Evolutionary conservation across 1,140 invertebrate species (phyloP), one percentile per base, ranked within the genome.

Genomic region (Scaptomyza pallida): DNA sequence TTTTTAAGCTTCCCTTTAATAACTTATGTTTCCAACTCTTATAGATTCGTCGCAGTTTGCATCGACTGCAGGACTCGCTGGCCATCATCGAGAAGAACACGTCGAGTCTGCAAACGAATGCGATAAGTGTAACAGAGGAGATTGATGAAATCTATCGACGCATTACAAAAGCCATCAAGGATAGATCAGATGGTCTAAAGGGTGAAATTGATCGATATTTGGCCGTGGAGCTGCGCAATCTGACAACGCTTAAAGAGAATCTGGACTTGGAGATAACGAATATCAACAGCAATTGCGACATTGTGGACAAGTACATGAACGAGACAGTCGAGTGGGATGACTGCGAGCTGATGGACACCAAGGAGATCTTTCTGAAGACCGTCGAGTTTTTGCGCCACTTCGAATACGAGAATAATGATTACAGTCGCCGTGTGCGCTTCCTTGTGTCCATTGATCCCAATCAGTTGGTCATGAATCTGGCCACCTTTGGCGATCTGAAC

Each of bases 311-410:
- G 92, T 95, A 97, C 92, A 96, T 98, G 94, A 95, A 95, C 86
- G 95, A 97, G 79, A 96, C 96, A 72, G 94, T 96, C 13, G 94
- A 96, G 62, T 97, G 96, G 96, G 96, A 97, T 77, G 96, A 98
- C 86, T 94, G 95, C 56, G 97, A 98, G 90, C 93, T 98, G 26
- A 96, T 98, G 92, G 97, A 98, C 88, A 96, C 97, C 44, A 98
- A 98, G 93, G 97, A 98, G 91, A 97, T 98, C 59, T 98, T 98
- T 92, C 92, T 98, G 1, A 97, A 97, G 92, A 98, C 97, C 3
- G 96, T 97, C 33, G 97, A 98, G 83, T 99, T 98, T 92, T 94
- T 98, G 70, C 93, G 97, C 73, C 98, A 97, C 92, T 98, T 98
- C 81, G 97, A 98, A 89, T 96, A 97, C 81, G 97, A 98, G 92